phyloP scores from a whole-genome alignment of 2,797 vertebrate species.

The Poecilia gillii region DNA sequence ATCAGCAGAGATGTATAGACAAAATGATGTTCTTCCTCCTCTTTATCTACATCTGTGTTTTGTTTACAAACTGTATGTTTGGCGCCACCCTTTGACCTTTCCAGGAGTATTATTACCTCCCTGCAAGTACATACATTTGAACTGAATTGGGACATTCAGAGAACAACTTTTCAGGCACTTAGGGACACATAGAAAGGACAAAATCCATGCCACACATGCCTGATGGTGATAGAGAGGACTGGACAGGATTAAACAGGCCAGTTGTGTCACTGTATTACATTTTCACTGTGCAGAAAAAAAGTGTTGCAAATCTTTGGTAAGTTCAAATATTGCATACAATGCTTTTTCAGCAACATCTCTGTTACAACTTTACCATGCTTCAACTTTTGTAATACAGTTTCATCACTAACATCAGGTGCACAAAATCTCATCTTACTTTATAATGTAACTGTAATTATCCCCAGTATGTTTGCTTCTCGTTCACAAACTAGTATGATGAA shows the following conservation, averaged over 20 bases:
- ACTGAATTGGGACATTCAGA: neutral
- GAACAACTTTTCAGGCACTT: neutral
- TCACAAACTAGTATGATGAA: neutral
- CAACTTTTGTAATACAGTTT: neutral
- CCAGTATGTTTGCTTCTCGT: neutral
- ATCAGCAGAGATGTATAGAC: neutral
- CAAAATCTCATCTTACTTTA: neutral
- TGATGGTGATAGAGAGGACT: neutral
- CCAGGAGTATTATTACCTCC: neutral
- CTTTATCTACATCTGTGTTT: neutral
- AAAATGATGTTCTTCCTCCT: neutral
- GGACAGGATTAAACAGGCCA: neutral
- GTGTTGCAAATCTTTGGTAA: neutral
- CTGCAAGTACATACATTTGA: neutral
- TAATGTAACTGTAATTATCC: constrained; percentile 1
- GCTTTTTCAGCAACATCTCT: neutral
- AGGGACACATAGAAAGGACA: neutral
- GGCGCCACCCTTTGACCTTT: neutral
- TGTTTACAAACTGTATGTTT: neutral
- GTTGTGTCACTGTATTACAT: no score
- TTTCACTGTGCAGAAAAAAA: neutral
- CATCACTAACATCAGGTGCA: neutral
- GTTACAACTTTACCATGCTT: neutral
- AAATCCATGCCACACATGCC: neutral
- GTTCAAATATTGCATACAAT: neutral